Evolutionary conservation across 2,797 vertebrate species (phyloP), one percentile per base, ranked within the genome.

Genomic region (Scolopax bukidnonensis): DNA sequence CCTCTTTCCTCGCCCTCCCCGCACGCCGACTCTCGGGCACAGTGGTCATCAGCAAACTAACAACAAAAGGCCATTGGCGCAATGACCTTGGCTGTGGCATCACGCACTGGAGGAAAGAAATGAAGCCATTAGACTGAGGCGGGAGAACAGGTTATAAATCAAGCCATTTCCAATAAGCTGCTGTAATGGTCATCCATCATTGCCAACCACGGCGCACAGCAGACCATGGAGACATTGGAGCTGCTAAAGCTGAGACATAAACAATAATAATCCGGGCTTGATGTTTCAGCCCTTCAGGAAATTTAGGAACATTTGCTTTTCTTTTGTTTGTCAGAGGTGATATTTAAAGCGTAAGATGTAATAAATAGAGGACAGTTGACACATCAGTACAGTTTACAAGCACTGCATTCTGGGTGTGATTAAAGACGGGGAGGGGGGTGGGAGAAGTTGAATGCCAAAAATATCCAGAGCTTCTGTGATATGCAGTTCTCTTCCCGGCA

Each of bases 81-180:
- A 98, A 98, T 99, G 99, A 99, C 99, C 99, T 99, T 99, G 99
- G 99, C 99, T 99, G 99, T 99, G 99, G 99, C 99, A 99, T 99
- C 99, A 99, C 98, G 98, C 98, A 98, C 98, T 98, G 98, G 98
- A 98, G 98, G 99, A 99, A 99, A 99, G 99, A 99, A 99, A 99
- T 99, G 99, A 99, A 99, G 99, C 99, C 99, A 99, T 99, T 99
- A 99, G 99, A 98, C 98, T 98, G 99, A 99, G 98, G 99, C 99
- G 98, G 98, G 98, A 98, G 98, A 98, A 96, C 98, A 97, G 99
- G 98, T 98, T 99, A 99, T 99, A 99, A 99, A 99, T 99, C 99
- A 99, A 99, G 98, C 98, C 98, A 99, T 99, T 99, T 99, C 99
- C 99, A 99, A 99, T 99, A 99, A 99, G 99, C 99, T 99, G 99